Percentiles rank a stretch among this genome's conserved stretches.
These are phyloP conservation scores for Hypanus sabinus DNA, from an alignment of 2,113 vertebrate species.

Conservation along the genomic window DNA sequence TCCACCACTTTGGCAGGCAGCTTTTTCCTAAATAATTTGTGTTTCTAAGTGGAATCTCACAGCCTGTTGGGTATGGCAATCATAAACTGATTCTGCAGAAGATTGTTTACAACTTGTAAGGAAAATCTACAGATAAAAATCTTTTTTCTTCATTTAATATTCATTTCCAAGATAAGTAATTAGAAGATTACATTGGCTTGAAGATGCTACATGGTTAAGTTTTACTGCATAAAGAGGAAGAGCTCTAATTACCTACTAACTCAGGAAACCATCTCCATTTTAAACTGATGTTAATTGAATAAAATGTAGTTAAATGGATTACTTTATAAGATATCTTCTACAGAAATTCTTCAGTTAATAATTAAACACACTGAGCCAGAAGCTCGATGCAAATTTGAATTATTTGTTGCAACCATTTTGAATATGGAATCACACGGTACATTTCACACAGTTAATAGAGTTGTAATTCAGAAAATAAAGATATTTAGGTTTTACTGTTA, in stretches of 20 bases:
- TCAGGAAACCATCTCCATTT: conserved; percentile 19
- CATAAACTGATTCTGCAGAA: background rate
- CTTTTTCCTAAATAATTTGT: background rate
- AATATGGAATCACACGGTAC: background rate
- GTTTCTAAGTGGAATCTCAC: background rate
- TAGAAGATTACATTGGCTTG: background rate
- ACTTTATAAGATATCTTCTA: conserved; percentile 1
- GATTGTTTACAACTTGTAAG: background rate
- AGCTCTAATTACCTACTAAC: background rate
- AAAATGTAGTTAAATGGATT: background rate
- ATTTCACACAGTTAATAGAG: background rate
- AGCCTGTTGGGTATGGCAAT: background rate
- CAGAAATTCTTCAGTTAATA: conserved; percentile 1
- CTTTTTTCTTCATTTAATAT: background rate
- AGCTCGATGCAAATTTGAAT: conserved; percentile 6
- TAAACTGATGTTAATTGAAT: background rate
- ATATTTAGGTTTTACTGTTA: too few species aligned
- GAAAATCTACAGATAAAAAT: background rate
- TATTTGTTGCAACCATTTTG: background rate
- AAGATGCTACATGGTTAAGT: background rate
- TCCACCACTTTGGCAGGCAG: too few species aligned
- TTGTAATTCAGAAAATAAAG: too few species aligned
- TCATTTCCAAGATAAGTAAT: background rate
- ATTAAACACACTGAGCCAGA: background rate
- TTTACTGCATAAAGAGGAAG: background rate